Percentiles rank a stretch among this genome's conserved stretches.
Evolutionary conservation across 2,888 invertebrate genomes (phyloP).

Genomic region (Dasypolia templi): DNA sequence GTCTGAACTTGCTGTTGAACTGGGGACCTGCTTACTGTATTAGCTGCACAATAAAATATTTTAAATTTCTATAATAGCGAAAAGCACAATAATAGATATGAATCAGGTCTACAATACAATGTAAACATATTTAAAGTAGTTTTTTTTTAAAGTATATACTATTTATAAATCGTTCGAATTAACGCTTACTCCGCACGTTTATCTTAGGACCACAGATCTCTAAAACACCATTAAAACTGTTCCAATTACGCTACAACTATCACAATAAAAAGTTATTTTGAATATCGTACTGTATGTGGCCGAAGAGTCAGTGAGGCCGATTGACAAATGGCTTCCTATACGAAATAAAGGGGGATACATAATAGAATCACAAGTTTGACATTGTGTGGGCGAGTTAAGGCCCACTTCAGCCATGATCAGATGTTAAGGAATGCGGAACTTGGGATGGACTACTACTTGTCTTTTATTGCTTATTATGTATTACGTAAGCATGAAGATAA

Average conservation of each 20-base stretch:
- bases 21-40: too few relatives aligned
- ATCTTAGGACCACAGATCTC: background rate
- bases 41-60: too few relatives aligned
- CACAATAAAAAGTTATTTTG: conserved; percentile 51
- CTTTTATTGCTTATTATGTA: conserved; percentile 1
- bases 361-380: conserved; percentile 64
- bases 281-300: conserved; percentile 25
- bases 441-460: conserved; percentile 1
- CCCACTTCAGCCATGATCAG: conserved; percentile 61
- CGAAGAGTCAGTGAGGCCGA: conserved; percentile 26
- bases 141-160: too few relatives aligned
- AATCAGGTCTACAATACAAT: background rate
- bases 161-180: background rate
- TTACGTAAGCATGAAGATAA: background rate
- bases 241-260: conserved; percentile 41
- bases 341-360: conserved; percentile 58
- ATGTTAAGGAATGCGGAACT: conserved; percentile 11
- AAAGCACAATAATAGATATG: too few relatives aligned
- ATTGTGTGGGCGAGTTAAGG: conserved; percentile 44
- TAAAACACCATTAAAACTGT: conserved; percentile 23
- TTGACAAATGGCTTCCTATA: conserved; percentile 63
- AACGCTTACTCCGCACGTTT: background rate
- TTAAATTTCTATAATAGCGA: too few relatives aligned
- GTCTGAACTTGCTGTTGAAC: too few relatives aligned
- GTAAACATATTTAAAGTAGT: too few relatives aligned